phyloP scores from a whole-genome alignment of 2,797 vertebrate species.

The Pachyuromys duprasi region DNA sequence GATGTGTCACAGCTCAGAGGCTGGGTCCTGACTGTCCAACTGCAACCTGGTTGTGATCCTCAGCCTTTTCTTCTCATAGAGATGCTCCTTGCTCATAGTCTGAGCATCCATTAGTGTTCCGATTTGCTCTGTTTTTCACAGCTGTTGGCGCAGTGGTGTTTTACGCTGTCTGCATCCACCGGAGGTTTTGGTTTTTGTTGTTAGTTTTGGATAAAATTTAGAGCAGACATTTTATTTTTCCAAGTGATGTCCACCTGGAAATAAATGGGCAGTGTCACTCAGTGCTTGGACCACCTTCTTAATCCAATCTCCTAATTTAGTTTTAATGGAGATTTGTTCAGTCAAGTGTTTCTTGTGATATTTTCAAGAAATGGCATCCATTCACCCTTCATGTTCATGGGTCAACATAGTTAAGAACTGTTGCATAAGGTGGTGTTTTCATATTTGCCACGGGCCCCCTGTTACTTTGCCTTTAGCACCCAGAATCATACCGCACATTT shows the following conservation, averaged over 20 bases:
- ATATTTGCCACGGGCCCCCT: background rate
- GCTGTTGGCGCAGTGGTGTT: background rate
- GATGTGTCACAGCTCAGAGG: background rate
- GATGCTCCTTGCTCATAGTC: background rate
- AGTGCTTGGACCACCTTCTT: background rate
- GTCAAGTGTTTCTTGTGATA: background rate
- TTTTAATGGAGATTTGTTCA: background rate
- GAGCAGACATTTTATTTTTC: background rate
- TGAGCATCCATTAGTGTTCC: background rate
- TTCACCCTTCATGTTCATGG: fast-evolving
- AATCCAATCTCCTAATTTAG: background rate
- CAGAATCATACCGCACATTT: too few species aligned
- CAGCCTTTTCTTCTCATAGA: fast-evolving
- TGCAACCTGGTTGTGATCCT: fast-evolving
- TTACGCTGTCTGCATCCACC: background rate
- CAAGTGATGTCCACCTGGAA: background rate
- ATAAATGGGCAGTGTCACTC: background rate
- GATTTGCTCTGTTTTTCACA: background rate
- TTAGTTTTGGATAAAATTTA: background rate
- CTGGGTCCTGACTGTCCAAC: background rate
- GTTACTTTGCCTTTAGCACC: background rate
- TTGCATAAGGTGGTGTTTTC: background rate
- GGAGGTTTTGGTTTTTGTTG: background rate
- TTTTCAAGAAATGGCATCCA: background rate
- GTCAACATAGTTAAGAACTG: background rate